These are phyloP conservation scores for Drosophila melanica DNA, from an alignment of 1,140 invertebrate genomes.

Conservation along the genomic window DNA sequence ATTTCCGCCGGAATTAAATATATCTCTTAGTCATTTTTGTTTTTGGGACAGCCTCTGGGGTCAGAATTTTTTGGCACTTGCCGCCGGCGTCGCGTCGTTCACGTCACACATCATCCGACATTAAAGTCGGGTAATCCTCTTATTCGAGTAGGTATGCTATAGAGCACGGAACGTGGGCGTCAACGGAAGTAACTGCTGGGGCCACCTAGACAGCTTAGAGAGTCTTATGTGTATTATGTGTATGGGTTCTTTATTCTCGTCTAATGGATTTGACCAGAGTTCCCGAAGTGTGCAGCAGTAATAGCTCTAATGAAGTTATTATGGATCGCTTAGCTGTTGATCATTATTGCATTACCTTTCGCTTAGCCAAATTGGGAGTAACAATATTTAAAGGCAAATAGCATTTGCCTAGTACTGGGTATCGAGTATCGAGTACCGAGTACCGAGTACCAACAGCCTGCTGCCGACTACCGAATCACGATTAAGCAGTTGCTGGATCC, in stretches of 20 bases:
- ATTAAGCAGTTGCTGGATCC: slow-evolving; percentile 73
- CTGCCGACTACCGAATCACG: slow-evolving; percentile 61
- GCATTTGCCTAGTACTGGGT: background rate
- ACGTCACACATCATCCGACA: slow-evolving; percentile 65
- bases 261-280: background rate
- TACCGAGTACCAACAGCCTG: slow-evolving; percentile 1
- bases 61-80: slow-evolving; percentile 63
- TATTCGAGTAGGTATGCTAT: slow-evolving; percentile 32
- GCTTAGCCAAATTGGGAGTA: slow-evolving; percentile 1
- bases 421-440: background rate
- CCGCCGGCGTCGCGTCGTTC: slow-evolving; percentile 50
- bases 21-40: slow-evolving; percentile 35
- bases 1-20: slow-evolving; percentile 79
- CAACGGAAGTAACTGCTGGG: slow-evolving; percentile 64
- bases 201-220: slow-evolving; percentile 58
- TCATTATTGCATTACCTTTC: slow-evolving; percentile 6
- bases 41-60: slow-evolving; percentile 6
- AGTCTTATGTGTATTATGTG: slow-evolving; percentile 26
- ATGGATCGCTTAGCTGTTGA: slow-evolving; percentile 30
- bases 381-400: background rate
- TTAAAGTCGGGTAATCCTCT: slow-evolving; percentile 69
- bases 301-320: slow-evolving; percentile 67
- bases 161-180: slow-evolving; percentile 59
- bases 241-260: slow-evolving; percentile 11
- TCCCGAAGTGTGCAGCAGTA: background rate